Evolutionary conservation across 2,797 vertebrate species (phyloP), one percentile per base, ranked within the genome.

Genomic region (Cuculus canorus): DNA sequence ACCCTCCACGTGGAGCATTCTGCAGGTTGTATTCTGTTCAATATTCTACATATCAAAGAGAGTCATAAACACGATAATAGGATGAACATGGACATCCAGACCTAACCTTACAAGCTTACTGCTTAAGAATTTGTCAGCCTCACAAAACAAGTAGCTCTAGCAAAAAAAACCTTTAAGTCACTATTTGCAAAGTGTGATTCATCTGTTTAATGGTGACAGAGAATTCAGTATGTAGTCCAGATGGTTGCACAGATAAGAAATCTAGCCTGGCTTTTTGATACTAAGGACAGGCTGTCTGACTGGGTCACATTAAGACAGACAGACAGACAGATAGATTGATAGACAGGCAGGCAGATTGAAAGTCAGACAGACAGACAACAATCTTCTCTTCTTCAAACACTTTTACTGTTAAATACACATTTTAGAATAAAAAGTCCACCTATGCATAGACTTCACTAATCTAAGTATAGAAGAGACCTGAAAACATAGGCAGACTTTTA

Each of bases 121-220:
- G 18, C 33, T 86, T 52, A 71, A 65, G 71, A 75, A 65, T 69
- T 76, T 90, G 7, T 57, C 69, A 95, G 65, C 50, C n/a, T 79
- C 47, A 52, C 71, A 68, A 90, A 91, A 78, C 41, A 81, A 91
- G 79, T 50, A 86, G 61, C 41, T 87, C 48, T 59, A 85, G 43
- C 25, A 81, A 88, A 88, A 88, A 84, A 6, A 4, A 8, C 43
- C 85, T 43, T 57, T 7, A 91, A 90, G 54, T 72, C 54, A 47
- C 35, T 84, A 76, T 90, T 95, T 96, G 94, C 90, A 50, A 95
- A 86, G 82, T 93, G 85, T 86, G 76, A 91, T 83, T 94, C 82
- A 73, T 88, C 82, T 91, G 80, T 90, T 93, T 94, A 94, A 94
- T 94, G 87, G 89, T 93, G 80, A 86, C 80, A 93, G 79, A 52